Percentiles rank a stretch among this genome's conserved stretches.
These are phyloP conservation scores for Pristionchus entomophagus DNA, from an alignment of 2,888 invertebrate genomes.

Conservation along the genomic window DNA sequence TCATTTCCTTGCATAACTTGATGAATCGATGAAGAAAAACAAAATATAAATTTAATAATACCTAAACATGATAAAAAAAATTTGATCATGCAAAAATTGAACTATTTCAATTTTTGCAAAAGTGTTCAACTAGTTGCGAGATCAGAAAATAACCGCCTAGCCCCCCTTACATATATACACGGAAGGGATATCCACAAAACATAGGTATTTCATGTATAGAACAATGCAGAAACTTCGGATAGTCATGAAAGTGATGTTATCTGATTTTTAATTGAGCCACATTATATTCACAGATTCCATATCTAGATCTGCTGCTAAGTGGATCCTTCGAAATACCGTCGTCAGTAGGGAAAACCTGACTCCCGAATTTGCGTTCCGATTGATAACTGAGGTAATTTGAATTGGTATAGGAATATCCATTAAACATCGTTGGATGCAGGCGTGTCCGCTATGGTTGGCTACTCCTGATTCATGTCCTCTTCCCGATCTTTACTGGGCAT, in stretches of 20 bases:
- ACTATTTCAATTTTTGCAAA: no score
- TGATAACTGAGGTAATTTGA: slow-evolving; percentile 79
- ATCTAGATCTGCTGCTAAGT: slow-evolving; percentile 51
- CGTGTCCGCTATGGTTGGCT: slow-evolving; percentile 81
- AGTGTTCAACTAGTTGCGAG: no score
- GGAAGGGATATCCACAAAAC: not conserved
- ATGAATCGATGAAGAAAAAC: no score
- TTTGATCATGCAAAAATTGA: no score
- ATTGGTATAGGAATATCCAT: not conserved
- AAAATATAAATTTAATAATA: no score
- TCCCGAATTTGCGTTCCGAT: slow-evolving; percentile 62
- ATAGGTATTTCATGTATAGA: not conserved
- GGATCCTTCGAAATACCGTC: slow-evolving; percentile 63
- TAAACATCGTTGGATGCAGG: no score
- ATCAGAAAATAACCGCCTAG: no score
- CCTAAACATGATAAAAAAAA: no score
- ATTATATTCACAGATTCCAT: not conserved
- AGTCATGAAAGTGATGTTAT: not conserved
- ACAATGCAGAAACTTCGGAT: not conserved
- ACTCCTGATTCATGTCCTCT: slow-evolving; percentile 77
- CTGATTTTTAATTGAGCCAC: no score
- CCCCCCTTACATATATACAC: no score
- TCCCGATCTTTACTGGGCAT: slow-evolving; percentile 85
- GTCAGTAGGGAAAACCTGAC: slow-evolving; percentile 59
- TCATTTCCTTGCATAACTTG: no score